Percentiles rank a stretch among this genome's conserved stretches.
These are phyloP conservation scores for Lithophane semibrunnea DNA, from an alignment of 2,888 invertebrate species.

Conservation along the genomic window DNA sequence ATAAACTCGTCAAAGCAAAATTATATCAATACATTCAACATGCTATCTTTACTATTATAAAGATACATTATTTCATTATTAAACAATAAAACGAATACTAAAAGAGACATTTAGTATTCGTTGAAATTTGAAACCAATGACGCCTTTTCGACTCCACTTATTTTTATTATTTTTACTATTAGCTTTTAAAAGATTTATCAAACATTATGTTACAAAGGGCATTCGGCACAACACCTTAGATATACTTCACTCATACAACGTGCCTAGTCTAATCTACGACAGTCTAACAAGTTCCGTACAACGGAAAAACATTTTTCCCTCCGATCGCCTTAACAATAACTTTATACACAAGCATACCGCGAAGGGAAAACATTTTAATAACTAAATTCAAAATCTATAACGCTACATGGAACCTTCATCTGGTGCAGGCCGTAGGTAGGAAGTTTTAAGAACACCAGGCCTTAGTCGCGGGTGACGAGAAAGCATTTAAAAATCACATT, in stretches of 20 bases:
- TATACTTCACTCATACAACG: slow-evolving; percentile 84
- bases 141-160: slow-evolving; percentile 13
- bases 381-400: slow-evolving; percentile 80
- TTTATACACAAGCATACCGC: slow-evolving; percentile 82
- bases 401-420: slow-evolving; percentile 86
- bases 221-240: slow-evolving; percentile 78
- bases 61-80: slow-evolving; percentile 39
- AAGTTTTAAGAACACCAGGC: slow-evolving; percentile 61
- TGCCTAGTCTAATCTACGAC: slow-evolving; percentile 88
- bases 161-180: neutral
- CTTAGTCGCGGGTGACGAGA: slow-evolving; percentile 49
- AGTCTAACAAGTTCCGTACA: slow-evolving; percentile 90
- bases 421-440: slow-evolving; percentile 82
- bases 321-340: slow-evolving; percentile 81
- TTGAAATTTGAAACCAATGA: slow-evolving; percentile 16
- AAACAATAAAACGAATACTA: slow-evolving; percentile 51
- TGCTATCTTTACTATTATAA: slow-evolving; percentile 45
- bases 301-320: slow-evolving; percentile 88
- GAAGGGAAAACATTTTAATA: slow-evolving; percentile 83
- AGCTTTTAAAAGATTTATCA: neutral
- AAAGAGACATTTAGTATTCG: slow-evolving; percentile 30
- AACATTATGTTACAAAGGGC: slow-evolving; percentile 64
- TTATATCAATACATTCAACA: slow-evolving; percentile 34
- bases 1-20: slow-evolving; percentile 17
- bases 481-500: slow-evolving; percentile 43